Percentiles rank a stretch among this genome's conserved stretches.
Conservation (phyloP, 2,113 vertebrate species). For the Willisornis vidua region DNA sequence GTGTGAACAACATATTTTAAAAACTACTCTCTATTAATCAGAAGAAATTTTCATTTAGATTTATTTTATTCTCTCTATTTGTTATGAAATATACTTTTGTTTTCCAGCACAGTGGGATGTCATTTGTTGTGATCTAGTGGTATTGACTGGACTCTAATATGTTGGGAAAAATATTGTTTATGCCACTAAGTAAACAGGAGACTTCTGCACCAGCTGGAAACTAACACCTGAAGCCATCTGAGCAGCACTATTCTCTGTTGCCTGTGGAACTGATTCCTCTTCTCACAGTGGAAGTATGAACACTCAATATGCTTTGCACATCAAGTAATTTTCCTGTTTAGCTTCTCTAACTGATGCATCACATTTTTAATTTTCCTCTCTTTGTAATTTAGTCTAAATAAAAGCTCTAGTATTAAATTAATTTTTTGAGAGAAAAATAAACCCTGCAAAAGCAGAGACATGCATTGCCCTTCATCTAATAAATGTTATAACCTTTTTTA, state of each 20-base stretch:
- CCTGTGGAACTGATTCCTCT: neutral
- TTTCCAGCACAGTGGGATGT: neutral
- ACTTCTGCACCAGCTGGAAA: neutral
- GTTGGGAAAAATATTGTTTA: neutral
- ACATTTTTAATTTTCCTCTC: slow-evolving; percentile 1
- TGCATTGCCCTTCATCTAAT: neutral
- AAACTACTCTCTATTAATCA: neutral
- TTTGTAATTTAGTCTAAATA: slow-evolving; percentile 33
- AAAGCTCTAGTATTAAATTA: slow-evolving; percentile 26
- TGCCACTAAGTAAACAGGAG: neutral
- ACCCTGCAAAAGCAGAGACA: neutral
- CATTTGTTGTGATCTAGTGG: neutral
- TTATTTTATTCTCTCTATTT: neutral
- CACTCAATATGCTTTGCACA: slow-evolving; percentile 16
- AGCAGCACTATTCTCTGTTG: neutral
- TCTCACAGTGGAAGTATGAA: neutral
- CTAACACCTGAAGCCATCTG: neutral
- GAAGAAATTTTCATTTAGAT: neutral
- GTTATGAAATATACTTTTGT: neutral
- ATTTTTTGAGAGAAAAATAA: slow-evolving; percentile 15
- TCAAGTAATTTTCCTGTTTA: slow-evolving; percentile 19
- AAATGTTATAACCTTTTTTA: slow-evolving; percentile 6
- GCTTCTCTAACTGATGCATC: slow-evolving; percentile 2
- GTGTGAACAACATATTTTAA: neutral
- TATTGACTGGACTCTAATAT: neutral